Evolutionary conservation across 2,113 vertebrate species (phyloP).

Genomic region (crab-eating macaque (Macaca fascicularis)): T2T-MFA8v1.1 NC_088379.1:182317001-182317500

Average conservation of each 20-base stretch:
- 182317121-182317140: not conserved
- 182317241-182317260: not conserved
- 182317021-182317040: not conserved
- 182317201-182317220: not conserved
- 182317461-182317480: not conserved
- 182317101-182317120: not conserved
- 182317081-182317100: not conserved
- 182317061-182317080: not conserved
- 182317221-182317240: not conserved
- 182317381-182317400: not conserved
- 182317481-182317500: not conserved
- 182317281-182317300: not conserved
- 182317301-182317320: not conserved
- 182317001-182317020: not conserved
- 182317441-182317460: not conserved
- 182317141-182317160: not conserved
- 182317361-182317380: not conserved
- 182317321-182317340: not conserved
- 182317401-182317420: not conserved
- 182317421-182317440: not conserved
- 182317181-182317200: not conserved
- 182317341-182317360: not conserved
- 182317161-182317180: fast-evolving
- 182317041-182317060: not conserved
- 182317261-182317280: not conserved